These are phyloP conservation scores for Brachionus manjavacas DNA, from an alignment of 1,140 invertebrate species.

Conservation along the genomic window DNA sequence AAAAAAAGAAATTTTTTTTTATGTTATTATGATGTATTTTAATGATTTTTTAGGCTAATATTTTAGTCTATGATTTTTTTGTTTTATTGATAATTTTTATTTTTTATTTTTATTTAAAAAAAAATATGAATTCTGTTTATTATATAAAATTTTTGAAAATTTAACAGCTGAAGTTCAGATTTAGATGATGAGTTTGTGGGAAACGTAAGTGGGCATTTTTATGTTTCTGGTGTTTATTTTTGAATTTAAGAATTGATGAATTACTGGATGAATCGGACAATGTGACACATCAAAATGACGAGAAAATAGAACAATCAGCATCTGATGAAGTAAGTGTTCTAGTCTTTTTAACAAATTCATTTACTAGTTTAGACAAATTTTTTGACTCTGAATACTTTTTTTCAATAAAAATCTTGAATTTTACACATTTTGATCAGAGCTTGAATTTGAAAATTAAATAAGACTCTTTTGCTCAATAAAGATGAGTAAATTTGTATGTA, in stretches of 20 bases:
- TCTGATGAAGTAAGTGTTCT: too few species aligned
- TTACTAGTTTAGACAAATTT: too few species aligned
- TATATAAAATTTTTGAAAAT: not conserved
- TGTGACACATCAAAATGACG: too few species aligned
- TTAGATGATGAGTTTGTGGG: conserved; percentile 8
- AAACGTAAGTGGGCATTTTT: not conserved
- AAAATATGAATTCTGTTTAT: not conserved
- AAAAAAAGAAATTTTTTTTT: not conserved
- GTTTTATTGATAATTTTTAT: not conserved
- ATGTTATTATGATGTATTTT: not conserved
- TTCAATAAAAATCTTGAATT: too few species aligned
- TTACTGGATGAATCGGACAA: not conserved
- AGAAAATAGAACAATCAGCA: not conserved
- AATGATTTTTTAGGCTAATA: not conserved
- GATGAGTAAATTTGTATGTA: too few species aligned
- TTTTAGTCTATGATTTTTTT: not conserved
- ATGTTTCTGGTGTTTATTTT: not conserved
- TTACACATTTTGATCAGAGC: too few species aligned
- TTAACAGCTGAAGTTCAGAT: not conserved
- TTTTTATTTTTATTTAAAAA: not conserved
- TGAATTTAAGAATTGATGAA: not conserved
- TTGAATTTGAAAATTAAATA: too few species aligned
- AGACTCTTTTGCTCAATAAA: too few species aligned
- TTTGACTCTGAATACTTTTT: too few species aligned
- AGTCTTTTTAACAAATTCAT: too few species aligned